These are phyloP conservation scores for Resseliella maxima DNA, from an alignment of 2,888 invertebrate genomes.

Conservation along the genomic window DNA sequence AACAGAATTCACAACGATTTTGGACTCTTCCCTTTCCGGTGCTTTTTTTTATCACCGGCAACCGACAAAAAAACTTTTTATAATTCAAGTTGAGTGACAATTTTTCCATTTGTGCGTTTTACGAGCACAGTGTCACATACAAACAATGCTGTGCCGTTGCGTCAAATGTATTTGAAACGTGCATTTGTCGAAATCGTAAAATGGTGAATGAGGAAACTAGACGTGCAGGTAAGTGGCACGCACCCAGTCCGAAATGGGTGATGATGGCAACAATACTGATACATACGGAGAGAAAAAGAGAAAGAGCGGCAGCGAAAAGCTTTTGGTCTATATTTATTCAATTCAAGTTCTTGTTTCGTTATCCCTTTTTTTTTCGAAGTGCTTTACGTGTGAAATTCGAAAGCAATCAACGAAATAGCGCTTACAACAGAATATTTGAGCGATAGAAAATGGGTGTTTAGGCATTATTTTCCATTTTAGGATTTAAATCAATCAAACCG, in stretches of 20 bases:
- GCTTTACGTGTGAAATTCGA: neutral
- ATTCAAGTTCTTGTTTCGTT: neutral
- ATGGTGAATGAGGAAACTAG: neutral
- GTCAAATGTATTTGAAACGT: neutral
- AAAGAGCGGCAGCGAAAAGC: neutral
- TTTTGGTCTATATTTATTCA: neutral
- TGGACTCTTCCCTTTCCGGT: neutral
- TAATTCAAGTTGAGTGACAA: slow-evolving; percentile 35
- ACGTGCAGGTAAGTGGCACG: slow-evolving; percentile 43
- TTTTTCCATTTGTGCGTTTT: slow-evolving; percentile 28
- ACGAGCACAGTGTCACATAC: neutral
- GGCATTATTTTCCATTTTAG: slow-evolving; percentile 39
- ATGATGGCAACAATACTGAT: neutral
- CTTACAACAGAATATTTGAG: neutral
- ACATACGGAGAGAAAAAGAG: too few relatives aligned
- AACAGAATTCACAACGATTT: neutral
- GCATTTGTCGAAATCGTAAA: slow-evolving; percentile 5
- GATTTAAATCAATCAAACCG: slow-evolving; percentile 42
- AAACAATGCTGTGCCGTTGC: neutral
- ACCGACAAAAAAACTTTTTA: neutral
- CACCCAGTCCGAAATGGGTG: neutral
- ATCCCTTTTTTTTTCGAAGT: neutral
- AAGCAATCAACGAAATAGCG: neutral
- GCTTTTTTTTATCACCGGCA: neutral
- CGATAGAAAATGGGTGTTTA: slow-evolving; percentile 44